These are phyloP conservation scores for Torymus aiolomorphi DNA, from an alignment of 2,888 invertebrate species.

Conservation along the genomic window DNA sequence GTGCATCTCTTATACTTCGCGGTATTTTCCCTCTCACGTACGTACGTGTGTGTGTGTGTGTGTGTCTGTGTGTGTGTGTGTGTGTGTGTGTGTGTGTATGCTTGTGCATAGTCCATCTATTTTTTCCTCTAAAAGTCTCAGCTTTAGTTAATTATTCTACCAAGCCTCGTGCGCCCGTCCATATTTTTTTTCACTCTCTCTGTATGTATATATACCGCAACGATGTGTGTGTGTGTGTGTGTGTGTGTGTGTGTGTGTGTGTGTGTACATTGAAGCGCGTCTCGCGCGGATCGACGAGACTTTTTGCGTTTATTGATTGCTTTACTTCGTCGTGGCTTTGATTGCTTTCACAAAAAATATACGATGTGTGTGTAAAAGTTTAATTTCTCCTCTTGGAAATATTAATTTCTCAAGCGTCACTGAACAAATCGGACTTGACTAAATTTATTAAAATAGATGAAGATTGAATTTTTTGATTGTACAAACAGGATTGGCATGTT, in stretches of 20 bases:
- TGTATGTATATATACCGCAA: slow-evolving; percentile 26
- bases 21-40: neutral
- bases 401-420: neutral
- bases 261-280: slow-evolving; percentile 30
- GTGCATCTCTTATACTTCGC: slow-evolving; percentile 31
- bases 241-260: neutral
- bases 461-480: slow-evolving; percentile 29
- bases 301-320: slow-evolving; percentile 25
- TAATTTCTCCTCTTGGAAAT: neutral
- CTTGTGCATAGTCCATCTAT: slow-evolving; percentile 17
- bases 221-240: slow-evolving; percentile 2
- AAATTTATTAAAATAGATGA: neutral
- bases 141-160: slow-evolving; percentile 39
- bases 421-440: neutral
- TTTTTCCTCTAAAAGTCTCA: slow-evolving; percentile 25
- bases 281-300: slow-evolving; percentile 42
- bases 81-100: no score
- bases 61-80: no score
- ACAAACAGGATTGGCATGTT: slow-evolving; percentile 34
- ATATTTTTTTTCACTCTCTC: slow-evolving; percentile 17
- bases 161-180: slow-evolving; percentile 11
- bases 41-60: no score
- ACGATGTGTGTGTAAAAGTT: slow-evolving; percentile 1
- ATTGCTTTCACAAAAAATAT: neutral
- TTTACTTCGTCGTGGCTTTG: slow-evolving; percentile 1